Evolutionary conservation across 2,888 invertebrate genomes (phyloP).

Genomic region (Ganaspis brasiliensis): DNA sequence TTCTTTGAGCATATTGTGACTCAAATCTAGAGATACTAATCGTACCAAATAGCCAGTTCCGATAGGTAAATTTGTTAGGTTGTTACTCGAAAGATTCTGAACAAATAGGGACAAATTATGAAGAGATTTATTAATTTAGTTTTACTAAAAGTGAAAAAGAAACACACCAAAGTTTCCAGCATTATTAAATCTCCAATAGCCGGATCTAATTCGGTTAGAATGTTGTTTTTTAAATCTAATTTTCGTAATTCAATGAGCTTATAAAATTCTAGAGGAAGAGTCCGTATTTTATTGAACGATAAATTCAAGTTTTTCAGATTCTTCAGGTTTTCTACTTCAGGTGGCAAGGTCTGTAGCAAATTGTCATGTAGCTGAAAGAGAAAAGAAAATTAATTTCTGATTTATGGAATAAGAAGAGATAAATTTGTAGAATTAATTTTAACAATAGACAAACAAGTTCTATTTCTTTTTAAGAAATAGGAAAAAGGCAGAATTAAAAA

Average conservation of each 20-base stretch:
- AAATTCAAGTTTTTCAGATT: conserved; percentile 86
- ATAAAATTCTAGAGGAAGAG: conserved; percentile 86
- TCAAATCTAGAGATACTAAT: conserved; percentile 87
- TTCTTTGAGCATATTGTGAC: conserved; percentile 88
- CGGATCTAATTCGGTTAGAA: conserved; percentile 85
- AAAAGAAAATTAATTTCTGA: too few relatives aligned
- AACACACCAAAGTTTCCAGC: conserved; percentile 87
- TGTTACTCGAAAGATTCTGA: conserved; percentile 91
- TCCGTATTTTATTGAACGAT: conserved; percentile 86
- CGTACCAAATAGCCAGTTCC: conserved; percentile 93
- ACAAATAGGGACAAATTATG: conserved; percentile 50
- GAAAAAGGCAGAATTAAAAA: too few relatives aligned
- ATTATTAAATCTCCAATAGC: conserved; percentile 90
- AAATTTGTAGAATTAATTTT: too few relatives aligned
- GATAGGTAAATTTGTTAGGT: conserved; percentile 87
- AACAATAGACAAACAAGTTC: too few relatives aligned
- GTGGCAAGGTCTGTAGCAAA: conserved; percentile 87
- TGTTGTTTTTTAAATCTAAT: conserved; percentile 89
- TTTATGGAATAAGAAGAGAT: too few relatives aligned
- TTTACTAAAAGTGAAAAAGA: conserved; percentile 55
- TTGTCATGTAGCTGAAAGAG: conserved; percentile 90
- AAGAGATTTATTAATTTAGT: neutral
- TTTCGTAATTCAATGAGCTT: conserved; percentile 86
- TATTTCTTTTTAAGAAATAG: too few relatives aligned
- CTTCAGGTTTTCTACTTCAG: conserved; percentile 87